These are phyloP conservation scores for Camponotus vicinus DNA, from an alignment of 1,140 invertebrate genomes.

Conservation along the genomic window DNA sequence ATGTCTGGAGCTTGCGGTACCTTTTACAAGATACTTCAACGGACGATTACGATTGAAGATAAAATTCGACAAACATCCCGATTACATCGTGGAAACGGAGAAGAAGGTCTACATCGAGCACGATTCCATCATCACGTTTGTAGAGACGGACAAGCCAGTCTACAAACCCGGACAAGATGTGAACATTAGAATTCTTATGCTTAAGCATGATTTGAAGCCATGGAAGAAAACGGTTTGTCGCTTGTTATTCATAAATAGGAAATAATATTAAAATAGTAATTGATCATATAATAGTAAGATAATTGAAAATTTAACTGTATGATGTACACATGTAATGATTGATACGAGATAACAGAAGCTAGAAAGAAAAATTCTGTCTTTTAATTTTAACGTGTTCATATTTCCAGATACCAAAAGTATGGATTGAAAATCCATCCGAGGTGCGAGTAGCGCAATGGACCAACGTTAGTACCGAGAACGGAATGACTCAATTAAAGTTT, in stretches of 20 bases:
- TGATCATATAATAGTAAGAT: neutral
- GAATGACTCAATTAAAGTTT: conserved; percentile 87
- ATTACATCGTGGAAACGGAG: conserved; percentile 85
- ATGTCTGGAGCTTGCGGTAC: conserved; percentile 82
- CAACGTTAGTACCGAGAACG: conserved; percentile 85
- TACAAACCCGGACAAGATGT: conserved; percentile 89
- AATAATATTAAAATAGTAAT: conserved; percentile 14
- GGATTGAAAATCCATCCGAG: conserved; percentile 88
- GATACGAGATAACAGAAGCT: neutral
- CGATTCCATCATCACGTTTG: conserved; percentile 85
- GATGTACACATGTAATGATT: no score
- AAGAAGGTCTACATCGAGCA: conserved; percentile 83
- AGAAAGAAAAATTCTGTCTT: neutral
- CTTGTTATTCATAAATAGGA: neutral
- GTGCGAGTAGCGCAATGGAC: conserved; percentile 88
- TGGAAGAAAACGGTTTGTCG: conserved; percentile 83
- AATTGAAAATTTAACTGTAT: no score
- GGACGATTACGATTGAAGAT: conserved; percentile 86
- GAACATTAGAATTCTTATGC: conserved; percentile 86
- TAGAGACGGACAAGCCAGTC: conserved; percentile 88
- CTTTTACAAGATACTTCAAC: conserved; percentile 77
- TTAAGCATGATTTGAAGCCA: conserved; percentile 86
- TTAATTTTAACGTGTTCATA: neutral
- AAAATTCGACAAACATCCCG: conserved; percentile 85
- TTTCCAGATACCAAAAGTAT: conserved; percentile 87